A percentile compares a stretch with the other conserved stretches of the same genome.
Conservation (phyloP, 2,797 vertebrate genomes). For the Acrossocheilus fasciatus region DNA sequence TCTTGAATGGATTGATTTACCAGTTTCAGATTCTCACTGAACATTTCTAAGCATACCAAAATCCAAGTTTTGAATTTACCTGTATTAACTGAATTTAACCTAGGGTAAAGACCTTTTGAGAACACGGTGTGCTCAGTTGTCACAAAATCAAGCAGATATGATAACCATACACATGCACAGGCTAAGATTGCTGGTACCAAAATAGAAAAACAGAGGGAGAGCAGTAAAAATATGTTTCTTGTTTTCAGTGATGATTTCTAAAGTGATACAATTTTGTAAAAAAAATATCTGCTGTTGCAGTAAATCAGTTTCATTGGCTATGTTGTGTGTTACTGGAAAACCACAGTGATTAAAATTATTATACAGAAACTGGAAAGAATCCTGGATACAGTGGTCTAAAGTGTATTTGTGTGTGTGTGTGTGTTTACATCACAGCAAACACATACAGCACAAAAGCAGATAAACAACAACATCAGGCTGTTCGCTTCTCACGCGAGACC, state of each 20-base stretch:
- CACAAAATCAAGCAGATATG: conserved; percentile 7
- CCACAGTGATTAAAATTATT: conserved; percentile 46
- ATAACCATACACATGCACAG: not conserved
- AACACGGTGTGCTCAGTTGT: not conserved
- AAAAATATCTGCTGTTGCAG: conserved; percentile 30
- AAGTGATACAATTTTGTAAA: conserved; percentile 11
- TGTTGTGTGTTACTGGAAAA: conserved; percentile 38
- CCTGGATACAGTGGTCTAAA: conserved; percentile 51
- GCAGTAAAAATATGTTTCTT: conserved; percentile 24
- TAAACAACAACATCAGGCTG: conserved; percentile 71
- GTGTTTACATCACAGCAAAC: conserved; percentile 51
- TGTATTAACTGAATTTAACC: not conserved
- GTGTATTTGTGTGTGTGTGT: conserved; percentile 20
- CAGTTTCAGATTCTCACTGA: not conserved
- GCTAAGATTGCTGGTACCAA: not conserved
- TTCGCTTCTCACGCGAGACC: conserved; percentile 77
- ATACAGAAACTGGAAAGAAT: conserved; percentile 44
- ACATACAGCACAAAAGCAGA: conserved; percentile 69
- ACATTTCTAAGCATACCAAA: conserved; percentile 2
- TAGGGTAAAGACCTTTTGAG: conserved; percentile 6
- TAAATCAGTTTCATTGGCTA: conserved; percentile 37
- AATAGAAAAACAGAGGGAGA: conserved; percentile 19
- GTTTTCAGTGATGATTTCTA: conserved; percentile 19
- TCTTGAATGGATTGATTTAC: not conserved
- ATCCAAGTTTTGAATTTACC: not conserved